Base-by-base conservation (phyloP, 2,888 invertebrate genomes). In the Dorcus parallelipipedus region DNA sequence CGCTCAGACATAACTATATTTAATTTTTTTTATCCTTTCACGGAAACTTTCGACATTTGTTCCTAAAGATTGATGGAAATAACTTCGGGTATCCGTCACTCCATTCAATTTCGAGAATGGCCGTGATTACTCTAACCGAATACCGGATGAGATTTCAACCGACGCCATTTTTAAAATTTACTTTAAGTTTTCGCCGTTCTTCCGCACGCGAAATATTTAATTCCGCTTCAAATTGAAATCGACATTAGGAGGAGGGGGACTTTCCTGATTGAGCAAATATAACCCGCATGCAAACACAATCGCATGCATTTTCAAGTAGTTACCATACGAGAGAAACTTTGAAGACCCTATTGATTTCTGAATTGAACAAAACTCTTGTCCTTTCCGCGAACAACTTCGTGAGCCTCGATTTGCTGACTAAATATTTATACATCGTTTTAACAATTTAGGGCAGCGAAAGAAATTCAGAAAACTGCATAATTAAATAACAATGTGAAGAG, bases 331-430 rank as follows among this genome's bases (percentile, higher is more conserved):
- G 26, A 33, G 26, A 56, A 63, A 60, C 52, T 60, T 58, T 60
- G 60, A 63, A 60, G 60, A 60, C 60, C 60, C 60, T 60, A 63
- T 63, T 63, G 63, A 63, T 63, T 63, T 60, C 63, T 60, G 60
- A 63, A 63, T 63, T 63, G 20, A 20, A 63, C 60, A 63, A 63
- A 45, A 9, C 23, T 23, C 41, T 23, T 45, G 17, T 17, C 45
- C 45, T 23, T 17, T 4, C 45, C 8, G 17, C 42, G 9, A 20
- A 23, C 17, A 45, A 45, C 45, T 45, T 45, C 45, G 45, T 9
- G 9, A 45, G 26, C 26, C 26, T 26, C 4, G 26, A 33, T 33
- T 6, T 33, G 26, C 26, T 33, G 7, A 6, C 26, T 33, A 33
- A 33, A 33, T 41, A 41, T 41, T 41, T 41, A 6, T 14, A 10